A percentile compares a stretch with the other conserved stretches of the same genome.
phyloP scores from a whole-genome alignment of 1,140 invertebrate species.

The Eubasilissa regina region DNA sequence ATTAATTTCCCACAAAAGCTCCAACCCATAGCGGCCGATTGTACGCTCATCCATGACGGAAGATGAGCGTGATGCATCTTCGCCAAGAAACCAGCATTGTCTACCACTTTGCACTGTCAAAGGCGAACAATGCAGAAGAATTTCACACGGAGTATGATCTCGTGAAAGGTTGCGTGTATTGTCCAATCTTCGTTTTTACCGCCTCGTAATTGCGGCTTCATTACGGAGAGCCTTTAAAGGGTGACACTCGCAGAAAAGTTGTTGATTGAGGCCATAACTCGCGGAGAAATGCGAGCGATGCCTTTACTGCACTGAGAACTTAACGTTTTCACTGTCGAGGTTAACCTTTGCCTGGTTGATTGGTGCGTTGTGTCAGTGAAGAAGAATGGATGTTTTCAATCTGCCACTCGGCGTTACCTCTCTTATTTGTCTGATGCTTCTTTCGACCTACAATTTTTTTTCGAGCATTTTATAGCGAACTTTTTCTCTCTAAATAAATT shows the following conservation, averaged over 20 bases:
- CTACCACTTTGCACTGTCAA: slow-evolving; percentile 27
- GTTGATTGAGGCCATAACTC: background rate
- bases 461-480: no score
- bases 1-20: background rate
- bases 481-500: no score
- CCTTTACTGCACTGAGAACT: background rate
- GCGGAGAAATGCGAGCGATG: background rate
- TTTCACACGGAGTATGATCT: slow-evolving; percentile 46
- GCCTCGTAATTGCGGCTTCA: slow-evolving; percentile 32
- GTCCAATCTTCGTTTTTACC: slow-evolving; percentile 37
- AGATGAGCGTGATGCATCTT: slow-evolving; percentile 16
- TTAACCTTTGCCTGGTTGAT: no score
- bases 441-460: no score
- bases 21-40: background rate
- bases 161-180: slow-evolving; percentile 43
- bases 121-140: slow-evolving; percentile 35
- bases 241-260: slow-evolving; percentile 11
- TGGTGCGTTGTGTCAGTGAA: no score
- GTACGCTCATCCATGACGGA: background rate
- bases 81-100: slow-evolving; percentile 26
- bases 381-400: no score
- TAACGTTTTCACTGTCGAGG: no score
- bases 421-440: no score
- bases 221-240: slow-evolving; percentile 30
- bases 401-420: no score